phyloP scores from a whole-genome alignment of 2,113 vertebrate species.

The Cepphus grylle region DNA sequence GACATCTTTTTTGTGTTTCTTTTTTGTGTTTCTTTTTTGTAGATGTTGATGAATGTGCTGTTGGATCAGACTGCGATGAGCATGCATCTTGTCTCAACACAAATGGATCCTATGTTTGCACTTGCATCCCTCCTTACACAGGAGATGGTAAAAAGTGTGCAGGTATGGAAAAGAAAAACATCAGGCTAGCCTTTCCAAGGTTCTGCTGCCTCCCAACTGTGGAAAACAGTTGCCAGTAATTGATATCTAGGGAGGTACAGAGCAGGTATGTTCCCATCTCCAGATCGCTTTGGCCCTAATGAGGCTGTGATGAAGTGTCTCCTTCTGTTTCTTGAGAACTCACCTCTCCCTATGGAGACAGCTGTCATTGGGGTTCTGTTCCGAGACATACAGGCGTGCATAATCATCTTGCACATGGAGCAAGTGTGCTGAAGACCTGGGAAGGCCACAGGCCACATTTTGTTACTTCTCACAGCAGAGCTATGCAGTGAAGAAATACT shows the following conservation, averaged over 20 bases:
- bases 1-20: background rate
- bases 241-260: background rate
- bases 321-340: background rate
- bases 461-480: background rate
- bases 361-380: background rate
- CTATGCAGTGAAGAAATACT: background rate
- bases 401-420: background rate
- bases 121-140: slow-evolving; percentile 84
- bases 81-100: slow-evolving; percentile 91
- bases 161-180: slow-evolving; percentile 74
- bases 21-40: slow-evolving; percentile 3
- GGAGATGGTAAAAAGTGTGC: slow-evolving; percentile 93
- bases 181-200: background rate
- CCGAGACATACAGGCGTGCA: fast-evolving
- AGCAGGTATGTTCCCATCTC: background rate
- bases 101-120: slow-evolving; percentile 90
- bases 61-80: slow-evolving; percentile 89
- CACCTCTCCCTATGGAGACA: background rate
- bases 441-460: background rate
- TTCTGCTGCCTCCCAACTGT: background rate
- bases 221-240: background rate
- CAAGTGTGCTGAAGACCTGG: background rate
- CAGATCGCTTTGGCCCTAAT: background rate
- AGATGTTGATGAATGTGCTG: slow-evolving; percentile 95
- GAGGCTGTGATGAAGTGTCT: background rate